Evolutionary conservation across 2,113 vertebrate species (phyloP), one percentile per base, ranked within the genome.

Genomic region (Sisor rabdophorus): DNA sequence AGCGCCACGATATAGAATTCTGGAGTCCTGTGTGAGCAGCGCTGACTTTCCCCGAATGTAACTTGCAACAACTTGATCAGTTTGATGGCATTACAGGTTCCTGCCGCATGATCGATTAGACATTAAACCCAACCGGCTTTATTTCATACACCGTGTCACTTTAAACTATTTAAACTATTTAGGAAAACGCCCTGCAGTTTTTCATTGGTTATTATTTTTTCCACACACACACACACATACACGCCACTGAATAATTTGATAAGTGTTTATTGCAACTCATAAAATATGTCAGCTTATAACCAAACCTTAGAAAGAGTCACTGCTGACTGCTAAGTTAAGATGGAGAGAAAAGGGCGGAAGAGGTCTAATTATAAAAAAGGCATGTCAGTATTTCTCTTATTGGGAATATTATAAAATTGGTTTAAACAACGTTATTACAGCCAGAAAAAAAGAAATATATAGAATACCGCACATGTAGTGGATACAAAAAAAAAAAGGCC

Each of bases 231-330:
- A 28, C 63, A 76, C 65, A 52, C 26, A 28, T 52, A 76, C 65
- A 70, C 47, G n/a, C 15, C 52, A 26, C 16, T 70, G 75, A 60
- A 71, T 77, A 71, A 77, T 77, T 61, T 77, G 75, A 77, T 77
- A 61, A 77, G 75, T 69, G 47, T 36, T 77, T 77, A 70, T 77
- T 77, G 75, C 55, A 77, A 52, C 75, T 71, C 75, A 71, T 77
- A 70, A 71, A 59, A 52, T 61, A 70, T 77, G 65, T 77, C 67
- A 71, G 65, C 58, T 77, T 70, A 69, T 77, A 30, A 60, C 75
- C 65, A 48, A n/a, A 59, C 52, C 52, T 70, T 20, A 54, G 54
- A 47, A 76, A 76, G 52, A 56, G 61, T 67, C 74, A 55, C 52
- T 71, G 65, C 72, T 77, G 67, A 65, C 67, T 59, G 67, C 55